Evolutionary conservation across 2,113 vertebrate species (phyloP).

Genomic region (Prinia subflava): DNA sequence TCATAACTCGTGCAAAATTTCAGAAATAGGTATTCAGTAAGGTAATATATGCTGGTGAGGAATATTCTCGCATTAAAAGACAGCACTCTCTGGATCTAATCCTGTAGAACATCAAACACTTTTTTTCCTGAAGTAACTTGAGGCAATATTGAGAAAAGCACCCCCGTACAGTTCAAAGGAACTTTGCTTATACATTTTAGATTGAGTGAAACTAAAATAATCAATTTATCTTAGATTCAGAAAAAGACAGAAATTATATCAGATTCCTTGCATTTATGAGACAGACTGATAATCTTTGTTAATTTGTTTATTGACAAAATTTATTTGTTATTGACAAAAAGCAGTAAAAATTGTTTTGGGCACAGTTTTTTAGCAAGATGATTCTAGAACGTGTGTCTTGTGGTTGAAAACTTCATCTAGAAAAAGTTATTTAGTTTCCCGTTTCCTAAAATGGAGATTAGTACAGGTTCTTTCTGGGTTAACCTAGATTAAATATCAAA

Average conservation of each 20-base stretch:
- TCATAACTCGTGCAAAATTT: not conserved
- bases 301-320: not conserved
- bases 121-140: not conserved
- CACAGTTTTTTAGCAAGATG: not conserved
- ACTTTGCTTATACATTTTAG: not conserved
- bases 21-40: not conserved
- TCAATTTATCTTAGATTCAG: not conserved
- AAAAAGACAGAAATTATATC: not conserved
- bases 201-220: not conserved
- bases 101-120: not conserved
- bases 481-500: not conserved
- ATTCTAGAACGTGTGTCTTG: not conserved
- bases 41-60: not conserved
- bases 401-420: not conserved
- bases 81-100: not conserved
- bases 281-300: not conserved
- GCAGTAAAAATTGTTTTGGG: accelerated
- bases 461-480: not conserved
- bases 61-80: not conserved
- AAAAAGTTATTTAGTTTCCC: not conserved
- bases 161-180: not conserved
- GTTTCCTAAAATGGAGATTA: not conserved
- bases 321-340: no score
- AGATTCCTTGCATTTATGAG: not conserved
- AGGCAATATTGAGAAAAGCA: not conserved